Conservation (phyloP, 2,888 invertebrate genomes). For the Cremastobaeus sp. region DNA sequence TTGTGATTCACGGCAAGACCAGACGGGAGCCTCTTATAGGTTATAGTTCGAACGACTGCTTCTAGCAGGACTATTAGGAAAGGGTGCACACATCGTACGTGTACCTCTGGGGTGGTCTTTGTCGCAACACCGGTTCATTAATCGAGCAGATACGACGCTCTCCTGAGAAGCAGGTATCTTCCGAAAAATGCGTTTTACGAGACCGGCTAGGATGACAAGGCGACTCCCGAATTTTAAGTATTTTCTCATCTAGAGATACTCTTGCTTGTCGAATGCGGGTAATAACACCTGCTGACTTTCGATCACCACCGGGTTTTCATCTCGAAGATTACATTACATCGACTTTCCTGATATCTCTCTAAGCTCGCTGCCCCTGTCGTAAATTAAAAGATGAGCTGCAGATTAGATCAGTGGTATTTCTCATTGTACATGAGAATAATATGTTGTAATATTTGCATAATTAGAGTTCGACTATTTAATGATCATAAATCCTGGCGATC, state of each 20-base stretch:
- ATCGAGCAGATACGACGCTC: conserved; percentile 73
- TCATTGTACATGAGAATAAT: no score
- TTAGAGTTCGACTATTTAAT: no score
- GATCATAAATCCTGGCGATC: no score
- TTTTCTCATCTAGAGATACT: conserved; percentile 23
- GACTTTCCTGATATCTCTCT: not conserved
- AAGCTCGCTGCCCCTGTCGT: no score
- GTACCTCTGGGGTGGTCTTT: conserved; percentile 75
- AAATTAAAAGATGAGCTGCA: not conserved
- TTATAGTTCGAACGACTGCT: conserved; percentile 65
- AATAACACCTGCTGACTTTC: conserved; percentile 47
- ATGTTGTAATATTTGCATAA: no score
- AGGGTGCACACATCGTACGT: conserved; percentile 66
- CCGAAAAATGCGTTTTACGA: conserved; percentile 61
- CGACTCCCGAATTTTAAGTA: conserved; percentile 60
- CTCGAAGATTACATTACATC: not conserved
- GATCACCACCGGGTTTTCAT: conserved; percentile 13
- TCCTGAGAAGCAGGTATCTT: conserved; percentile 41
- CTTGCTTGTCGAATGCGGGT: conserved; percentile 20
- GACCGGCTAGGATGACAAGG: conserved; percentile 43
- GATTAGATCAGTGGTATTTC: no score
- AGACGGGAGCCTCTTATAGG: conserved; percentile 72
- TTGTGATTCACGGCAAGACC: conserved; percentile 68
- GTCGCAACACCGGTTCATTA: conserved; percentile 77
- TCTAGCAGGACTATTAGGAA: conserved; percentile 60